Evolutionary conservation across 1,140 invertebrate genomes (phyloP), one percentile per base, ranked within the genome.

Genomic region (Papilio aristodemus): DNA sequence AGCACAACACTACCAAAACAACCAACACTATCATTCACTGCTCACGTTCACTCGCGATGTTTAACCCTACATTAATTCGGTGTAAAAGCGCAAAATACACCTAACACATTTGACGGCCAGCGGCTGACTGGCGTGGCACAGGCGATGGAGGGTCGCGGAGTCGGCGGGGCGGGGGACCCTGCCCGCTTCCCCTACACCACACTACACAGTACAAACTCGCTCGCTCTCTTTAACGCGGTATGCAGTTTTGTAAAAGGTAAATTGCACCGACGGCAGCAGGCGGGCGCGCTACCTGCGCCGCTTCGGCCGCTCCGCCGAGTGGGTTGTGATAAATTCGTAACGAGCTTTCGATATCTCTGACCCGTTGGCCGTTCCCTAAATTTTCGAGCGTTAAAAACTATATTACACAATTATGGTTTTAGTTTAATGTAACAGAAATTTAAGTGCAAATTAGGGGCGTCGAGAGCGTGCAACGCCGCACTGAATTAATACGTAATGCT

Each of bases 241-340:
- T 83, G 77, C 75, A 80, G 46, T 78, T 81, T 82, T 82, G 81
- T 84, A 81, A 84, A 86, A 86, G 81, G 84, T 74, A 76, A 84
- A 83, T 80, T 80, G 71, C 73, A 80, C 63, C 39, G n/a, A 6
- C 39, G n/a, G 39, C 39, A n/a, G n/a, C 7, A 3, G 39, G 39
- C 39, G 13, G 39, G n/a, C n/a, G n/a, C n/a, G n/a, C n/a, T n/a
- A n/a, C n/a, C n/a, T n/a, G n/a, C n/a, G n/a, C n/a, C n/a, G n/a
- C n/a, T n/a, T n/a, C n/a, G n/a, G n/a, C n/a, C n/a, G n/a, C n/a
- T n/a, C n/a, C n/a, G n/a, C n/a, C n/a, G n/a, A n/a, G n/a, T n/a
- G n/a, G n/a, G n/a, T n/a, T n/a, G n/a, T n/a, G n/a, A n/a, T n/a
- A n/a, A n/a, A n/a, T n/a, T n/a, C n/a, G n/a, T n/a, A n/a, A n/a